Evolutionary conservation across 2,113 vertebrate species (phyloP).

Genomic region (Lasiurus borealis): DNA sequence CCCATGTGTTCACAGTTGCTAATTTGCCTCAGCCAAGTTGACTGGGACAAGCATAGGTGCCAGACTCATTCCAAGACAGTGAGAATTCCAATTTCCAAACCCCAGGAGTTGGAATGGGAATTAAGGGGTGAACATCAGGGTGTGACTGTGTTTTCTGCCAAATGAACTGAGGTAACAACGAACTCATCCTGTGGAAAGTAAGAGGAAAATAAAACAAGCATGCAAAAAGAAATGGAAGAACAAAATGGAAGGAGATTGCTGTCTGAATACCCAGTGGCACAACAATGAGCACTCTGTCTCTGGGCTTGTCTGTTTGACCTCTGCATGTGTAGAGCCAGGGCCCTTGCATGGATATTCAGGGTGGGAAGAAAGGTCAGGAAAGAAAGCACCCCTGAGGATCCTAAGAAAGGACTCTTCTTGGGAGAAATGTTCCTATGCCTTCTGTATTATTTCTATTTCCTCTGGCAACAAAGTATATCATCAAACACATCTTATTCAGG

Average conservation of each 20-base stretch:
- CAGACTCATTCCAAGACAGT: not conserved
- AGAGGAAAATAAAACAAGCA: not conserved
- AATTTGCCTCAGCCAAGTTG: not conserved
- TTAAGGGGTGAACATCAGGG: not conserved
- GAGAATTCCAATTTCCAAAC: not conserved
- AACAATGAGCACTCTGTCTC: not conserved
- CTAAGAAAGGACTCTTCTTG: not conserved
- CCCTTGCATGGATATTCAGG: not conserved
- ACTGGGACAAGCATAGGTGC: not conserved
- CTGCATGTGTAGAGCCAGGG: not conserved
- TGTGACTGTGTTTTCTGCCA: not conserved
- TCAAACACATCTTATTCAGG: not conserved
- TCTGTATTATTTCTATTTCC: not conserved
- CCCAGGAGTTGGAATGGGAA: not conserved
- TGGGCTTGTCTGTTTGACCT: not conserved
- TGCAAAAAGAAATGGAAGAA: not conserved
- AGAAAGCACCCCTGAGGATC: not conserved
- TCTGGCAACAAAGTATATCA: not conserved
- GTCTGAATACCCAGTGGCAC: not conserved
- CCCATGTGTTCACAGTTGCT: rapidly evolving
- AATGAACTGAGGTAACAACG: not conserved
- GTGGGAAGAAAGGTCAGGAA: not conserved
- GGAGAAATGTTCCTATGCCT: not conserved
- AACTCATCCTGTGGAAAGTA: not conserved
- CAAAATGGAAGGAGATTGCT: not conserved